Conservation (phyloP, 2,797 vertebrate species). For the Macropus fuliginosus region DNA sequence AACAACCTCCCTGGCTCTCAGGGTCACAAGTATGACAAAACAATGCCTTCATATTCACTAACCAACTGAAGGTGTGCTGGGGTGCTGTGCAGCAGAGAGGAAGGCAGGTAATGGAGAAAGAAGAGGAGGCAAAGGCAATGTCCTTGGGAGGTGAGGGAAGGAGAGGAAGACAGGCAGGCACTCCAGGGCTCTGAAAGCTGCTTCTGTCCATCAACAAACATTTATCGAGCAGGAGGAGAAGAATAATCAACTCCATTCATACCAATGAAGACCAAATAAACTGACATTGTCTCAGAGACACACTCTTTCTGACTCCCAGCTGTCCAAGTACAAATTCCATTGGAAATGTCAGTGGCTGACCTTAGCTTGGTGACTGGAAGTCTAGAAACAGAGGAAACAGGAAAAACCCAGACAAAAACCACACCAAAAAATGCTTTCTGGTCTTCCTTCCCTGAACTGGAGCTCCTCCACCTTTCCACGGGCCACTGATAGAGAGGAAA, state of each 20-base stretch:
- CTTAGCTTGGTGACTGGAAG: neutral
- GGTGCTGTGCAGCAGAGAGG: neutral
- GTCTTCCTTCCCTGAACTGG: neutral
- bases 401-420: neutral
- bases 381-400: neutral
- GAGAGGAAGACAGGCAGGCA: neutral
- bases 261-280: neutral
- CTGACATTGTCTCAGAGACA: neutral
- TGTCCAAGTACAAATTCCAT: neutral
- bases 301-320: neutral
- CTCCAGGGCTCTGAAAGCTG: neutral
- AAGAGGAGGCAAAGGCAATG: neutral
- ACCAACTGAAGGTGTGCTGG: no score
- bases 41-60: neutral
- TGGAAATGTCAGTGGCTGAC: neutral
- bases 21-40: no score
- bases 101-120: neutral
- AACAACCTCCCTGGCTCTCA: neutral
- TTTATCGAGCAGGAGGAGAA: neutral
- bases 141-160: neutral
- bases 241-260: neutral
- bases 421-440: neutral
- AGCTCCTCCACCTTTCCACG: neutral
- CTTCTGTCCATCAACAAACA: neutral
- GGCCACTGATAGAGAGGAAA: neutral